Percentiles rank a stretch among this genome's conserved stretches.
Evolutionary conservation across 2,797 vertebrate species (phyloP).

Genomic region (Microctenopoma lineatum): DNA sequence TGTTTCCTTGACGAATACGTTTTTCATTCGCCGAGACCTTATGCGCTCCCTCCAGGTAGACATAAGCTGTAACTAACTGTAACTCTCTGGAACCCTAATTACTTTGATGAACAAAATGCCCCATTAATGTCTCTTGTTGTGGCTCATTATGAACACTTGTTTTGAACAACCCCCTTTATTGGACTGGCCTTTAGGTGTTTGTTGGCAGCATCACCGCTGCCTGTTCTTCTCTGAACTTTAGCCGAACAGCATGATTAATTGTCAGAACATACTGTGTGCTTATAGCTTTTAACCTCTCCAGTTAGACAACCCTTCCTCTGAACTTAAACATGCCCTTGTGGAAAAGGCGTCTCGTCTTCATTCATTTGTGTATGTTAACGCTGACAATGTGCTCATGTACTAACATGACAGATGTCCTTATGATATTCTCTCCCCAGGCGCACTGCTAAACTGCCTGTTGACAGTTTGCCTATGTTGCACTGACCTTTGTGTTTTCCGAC

Average conservation of each 20-base stretch:
- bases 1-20: slow-evolving; percentile 17
- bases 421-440: background rate
- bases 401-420: background rate
- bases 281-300: background rate
- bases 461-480: background rate
- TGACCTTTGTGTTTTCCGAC: background rate
- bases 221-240: background rate
- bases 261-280: background rate
- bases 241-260: background rate
- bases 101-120: background rate
- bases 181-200: background rate
- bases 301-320: background rate
- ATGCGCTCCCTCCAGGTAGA: background rate
- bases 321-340: background rate
- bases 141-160: slow-evolving; percentile 12
- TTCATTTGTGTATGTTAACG: slow-evolving; percentile 5
- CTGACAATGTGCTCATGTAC: background rate
- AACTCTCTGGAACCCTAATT: background rate
- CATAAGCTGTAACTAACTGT: background rate
- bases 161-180: background rate
- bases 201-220: background rate
- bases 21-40: background rate
- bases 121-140: background rate
- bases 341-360: background rate
- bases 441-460: background rate